Evolutionary conservation across 2,113 vertebrate genomes (phyloP).

Genomic region (Artemisiospiza belli): DNA sequence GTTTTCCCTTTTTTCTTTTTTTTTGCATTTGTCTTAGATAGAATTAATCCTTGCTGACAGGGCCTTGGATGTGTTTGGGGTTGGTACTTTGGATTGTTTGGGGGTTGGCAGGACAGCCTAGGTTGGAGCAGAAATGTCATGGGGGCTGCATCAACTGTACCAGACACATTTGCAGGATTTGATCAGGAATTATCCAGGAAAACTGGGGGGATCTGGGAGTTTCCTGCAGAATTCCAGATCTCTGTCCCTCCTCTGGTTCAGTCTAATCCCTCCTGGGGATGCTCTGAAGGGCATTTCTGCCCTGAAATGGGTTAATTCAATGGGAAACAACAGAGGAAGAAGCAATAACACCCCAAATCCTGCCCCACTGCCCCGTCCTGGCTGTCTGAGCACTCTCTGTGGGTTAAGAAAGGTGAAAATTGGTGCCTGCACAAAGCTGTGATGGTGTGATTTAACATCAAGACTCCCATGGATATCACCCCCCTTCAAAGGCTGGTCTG

Average conservation of each 20-base stretch:
- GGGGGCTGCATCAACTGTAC: background rate
- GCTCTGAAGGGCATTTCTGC: background rate
- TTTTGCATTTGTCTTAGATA: background rate
- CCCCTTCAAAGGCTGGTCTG: background rate
- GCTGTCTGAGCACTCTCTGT: accelerated
- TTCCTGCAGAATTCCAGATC: background rate
- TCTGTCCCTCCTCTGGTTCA: background rate
- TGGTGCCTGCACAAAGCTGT: accelerated
- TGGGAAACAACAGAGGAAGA: background rate
- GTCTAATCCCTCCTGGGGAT: background rate
- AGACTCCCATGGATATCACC: accelerated
- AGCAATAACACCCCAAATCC: background rate
- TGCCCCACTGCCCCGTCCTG: background rate
- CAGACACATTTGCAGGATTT: accelerated
- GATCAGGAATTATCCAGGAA: background rate
- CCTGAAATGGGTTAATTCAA: background rate
- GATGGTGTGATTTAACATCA: accelerated
- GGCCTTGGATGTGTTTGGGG: background rate
- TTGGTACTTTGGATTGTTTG: background rate
- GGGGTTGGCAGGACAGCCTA: background rate
- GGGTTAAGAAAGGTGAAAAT: accelerated
- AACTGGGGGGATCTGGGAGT: background rate
- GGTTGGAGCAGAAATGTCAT: background rate
- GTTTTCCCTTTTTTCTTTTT: background rate
- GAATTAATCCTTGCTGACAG: background rate